phyloP scores from a whole-genome alignment of 2,797 vertebrate genomes.

The Odontamblyopus lacepedii region DNA sequence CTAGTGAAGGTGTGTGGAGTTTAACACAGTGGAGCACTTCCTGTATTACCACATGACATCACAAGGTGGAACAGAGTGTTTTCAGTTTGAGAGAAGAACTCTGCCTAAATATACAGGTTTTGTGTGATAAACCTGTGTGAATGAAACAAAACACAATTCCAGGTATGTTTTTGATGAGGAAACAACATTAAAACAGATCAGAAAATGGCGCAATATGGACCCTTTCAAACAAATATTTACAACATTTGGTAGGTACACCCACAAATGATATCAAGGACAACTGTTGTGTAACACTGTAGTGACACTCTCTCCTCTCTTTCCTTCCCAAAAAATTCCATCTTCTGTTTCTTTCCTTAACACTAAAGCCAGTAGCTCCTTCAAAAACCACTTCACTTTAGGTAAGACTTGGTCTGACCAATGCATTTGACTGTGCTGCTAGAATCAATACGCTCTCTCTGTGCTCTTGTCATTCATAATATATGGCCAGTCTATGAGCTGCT shows the following conservation, averaged over 20 bases:
- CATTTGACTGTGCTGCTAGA: slow-evolving; percentile 51
- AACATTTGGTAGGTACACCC: background rate
- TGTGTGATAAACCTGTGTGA: too few relatives aligned
- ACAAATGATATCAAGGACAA: background rate
- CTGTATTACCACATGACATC: too few relatives aligned
- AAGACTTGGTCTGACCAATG: slow-evolving; percentile 59
- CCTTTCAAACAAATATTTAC: slow-evolving; percentile 4
- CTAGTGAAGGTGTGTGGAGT: too few relatives aligned
- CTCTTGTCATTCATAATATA: slow-evolving; percentile 42
- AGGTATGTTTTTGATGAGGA: too few relatives aligned
- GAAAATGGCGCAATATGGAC: too few relatives aligned
- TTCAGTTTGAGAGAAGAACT: too few relatives aligned
- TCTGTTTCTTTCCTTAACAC: slow-evolving; percentile 31
- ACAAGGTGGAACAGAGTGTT: too few relatives aligned
- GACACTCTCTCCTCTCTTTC: slow-evolving; percentile 34
- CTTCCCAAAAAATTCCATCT: slow-evolving; percentile 26
- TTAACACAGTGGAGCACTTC: too few relatives aligned
- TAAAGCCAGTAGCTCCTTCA: slow-evolving; percentile 87
- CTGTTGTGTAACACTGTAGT: slow-evolving; percentile 13
- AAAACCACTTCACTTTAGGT: slow-evolving; percentile 89
- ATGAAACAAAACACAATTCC: too few relatives aligned
- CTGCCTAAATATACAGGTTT: too few relatives aligned
- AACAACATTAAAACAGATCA: too few relatives aligned
- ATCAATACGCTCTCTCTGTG: slow-evolving; percentile 47
- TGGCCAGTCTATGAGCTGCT: background rate